These are phyloP conservation scores for Chelonia mydas DNA, from an alignment of 2,797 vertebrate species.

Conservation along the genomic window DNA sequence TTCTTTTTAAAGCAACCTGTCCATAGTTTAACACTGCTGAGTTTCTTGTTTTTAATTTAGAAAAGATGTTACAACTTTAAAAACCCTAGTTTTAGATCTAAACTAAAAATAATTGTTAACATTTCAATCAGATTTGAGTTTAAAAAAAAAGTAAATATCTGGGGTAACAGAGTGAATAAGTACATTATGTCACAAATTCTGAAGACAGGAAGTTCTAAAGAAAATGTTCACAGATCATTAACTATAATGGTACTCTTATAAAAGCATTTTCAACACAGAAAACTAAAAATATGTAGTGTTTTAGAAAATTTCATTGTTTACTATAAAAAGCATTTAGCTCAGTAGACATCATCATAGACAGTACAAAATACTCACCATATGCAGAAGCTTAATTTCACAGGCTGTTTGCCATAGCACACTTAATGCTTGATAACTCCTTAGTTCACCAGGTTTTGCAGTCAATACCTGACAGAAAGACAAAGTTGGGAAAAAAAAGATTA, in stretches of 20 bases:
- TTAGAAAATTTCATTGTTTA: neutral
- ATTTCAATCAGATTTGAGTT: neutral
- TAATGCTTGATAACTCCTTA: constrained; percentile 84
- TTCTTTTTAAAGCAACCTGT: neutral
- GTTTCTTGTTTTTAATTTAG: neutral
- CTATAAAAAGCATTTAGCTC: neutral
- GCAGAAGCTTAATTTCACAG: constrained; percentile 90
- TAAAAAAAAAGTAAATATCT: neutral
- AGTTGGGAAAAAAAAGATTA: neutral
- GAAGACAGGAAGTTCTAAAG: neutral
- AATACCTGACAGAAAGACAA: constrained; percentile 84
- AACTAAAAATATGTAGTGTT: neutral
- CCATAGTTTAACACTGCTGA: neutral
- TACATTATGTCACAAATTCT: neutral
- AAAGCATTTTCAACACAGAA: neutral
- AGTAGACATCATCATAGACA: neutral
- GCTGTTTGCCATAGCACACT: constrained; percentile 89
- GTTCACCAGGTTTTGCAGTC: constrained; percentile 78
- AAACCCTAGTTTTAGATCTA: neutral
- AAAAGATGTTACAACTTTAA: neutral
- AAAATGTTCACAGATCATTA: neutral
- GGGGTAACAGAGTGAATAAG: neutral
- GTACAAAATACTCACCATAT: constrained; percentile 83
- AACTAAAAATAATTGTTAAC: neutral
- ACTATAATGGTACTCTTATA: neutral